phyloP scores from a whole-genome alignment of 2,888 invertebrate species.

The Orthonevra nobilis region DNA sequence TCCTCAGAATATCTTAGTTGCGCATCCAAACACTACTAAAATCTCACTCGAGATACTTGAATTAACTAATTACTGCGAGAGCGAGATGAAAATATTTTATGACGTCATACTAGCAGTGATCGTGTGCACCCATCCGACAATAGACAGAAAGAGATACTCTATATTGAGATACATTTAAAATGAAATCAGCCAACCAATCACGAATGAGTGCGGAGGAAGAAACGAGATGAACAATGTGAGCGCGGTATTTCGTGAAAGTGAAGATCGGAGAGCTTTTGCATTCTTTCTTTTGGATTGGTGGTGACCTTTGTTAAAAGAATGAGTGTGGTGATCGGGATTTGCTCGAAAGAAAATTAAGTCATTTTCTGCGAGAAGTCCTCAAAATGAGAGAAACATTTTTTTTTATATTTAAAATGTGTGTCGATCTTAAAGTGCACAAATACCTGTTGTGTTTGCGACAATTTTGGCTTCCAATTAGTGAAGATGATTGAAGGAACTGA shows the following conservation, averaged over 20 bases:
- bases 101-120: constrained; percentile 9
- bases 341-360: no score
- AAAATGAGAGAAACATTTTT: no score
- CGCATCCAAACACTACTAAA: constrained; percentile 40
- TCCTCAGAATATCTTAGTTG: constrained; percentile 53
- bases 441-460: no score
- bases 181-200: constrained; percentile 18
- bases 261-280: constrained; percentile 43
- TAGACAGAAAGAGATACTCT: constrained; percentile 14
- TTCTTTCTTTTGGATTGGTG: constrained; percentile 29
- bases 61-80: constrained; percentile 50
- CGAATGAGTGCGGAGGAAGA: background rate
- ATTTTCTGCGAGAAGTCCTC: no score
- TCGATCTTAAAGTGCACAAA: no score
- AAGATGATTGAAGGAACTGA: no score
- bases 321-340: no score
- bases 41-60: constrained; percentile 12
- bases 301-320: constrained; percentile 42
- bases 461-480: no score
- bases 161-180: background rate
- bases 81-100: constrained; percentile 4
- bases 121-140: background rate
- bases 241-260: background rate
- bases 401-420: no score
- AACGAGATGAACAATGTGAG: constrained; percentile 20